phyloP scores from a whole-genome alignment of 2,888 invertebrate species.

The Sepioteuthis lessoniana region DNA sequence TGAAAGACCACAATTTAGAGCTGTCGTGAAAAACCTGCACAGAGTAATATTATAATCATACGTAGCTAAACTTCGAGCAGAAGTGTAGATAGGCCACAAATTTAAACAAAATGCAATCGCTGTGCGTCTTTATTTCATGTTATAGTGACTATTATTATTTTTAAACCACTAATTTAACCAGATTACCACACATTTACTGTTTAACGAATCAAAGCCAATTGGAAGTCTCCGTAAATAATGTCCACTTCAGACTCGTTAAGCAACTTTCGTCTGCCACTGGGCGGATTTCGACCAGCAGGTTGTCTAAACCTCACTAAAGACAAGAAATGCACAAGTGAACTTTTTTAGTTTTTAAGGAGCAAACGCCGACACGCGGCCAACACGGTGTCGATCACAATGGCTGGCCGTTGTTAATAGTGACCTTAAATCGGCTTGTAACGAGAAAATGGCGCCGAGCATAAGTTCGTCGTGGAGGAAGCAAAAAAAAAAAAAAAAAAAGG shows the following conservation, averaged over 20 bases:
- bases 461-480: background rate
- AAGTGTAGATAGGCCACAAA: too few relatives aligned
- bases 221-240: background rate
- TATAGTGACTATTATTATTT: too few relatives aligned
- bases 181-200: too few relatives aligned
- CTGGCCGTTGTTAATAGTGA: background rate
- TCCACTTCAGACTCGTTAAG: background rate
- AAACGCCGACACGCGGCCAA: background rate
- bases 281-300: background rate
- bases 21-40: too few relatives aligned
- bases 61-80: too few relatives aligned
- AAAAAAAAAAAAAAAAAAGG: too few relatives aligned
- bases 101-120: too few relatives aligned
- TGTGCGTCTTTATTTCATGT: too few relatives aligned
- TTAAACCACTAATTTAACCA: too few relatives aligned
- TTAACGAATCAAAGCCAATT: too few relatives aligned
- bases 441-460: background rate
- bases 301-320: background rate
- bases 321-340: background rate
- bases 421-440: background rate
- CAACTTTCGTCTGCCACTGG: background rate
- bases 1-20: too few relatives aligned
- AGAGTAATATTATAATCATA: too few relatives aligned
- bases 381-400: background rate
- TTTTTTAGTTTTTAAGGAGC: background rate